Percentiles rank a stretch among this genome's conserved stretches.
Evolutionary conservation across 2,113 vertebrate genomes (phyloP).

Genomic region (Rhinopithecus roxellana): DNA sequence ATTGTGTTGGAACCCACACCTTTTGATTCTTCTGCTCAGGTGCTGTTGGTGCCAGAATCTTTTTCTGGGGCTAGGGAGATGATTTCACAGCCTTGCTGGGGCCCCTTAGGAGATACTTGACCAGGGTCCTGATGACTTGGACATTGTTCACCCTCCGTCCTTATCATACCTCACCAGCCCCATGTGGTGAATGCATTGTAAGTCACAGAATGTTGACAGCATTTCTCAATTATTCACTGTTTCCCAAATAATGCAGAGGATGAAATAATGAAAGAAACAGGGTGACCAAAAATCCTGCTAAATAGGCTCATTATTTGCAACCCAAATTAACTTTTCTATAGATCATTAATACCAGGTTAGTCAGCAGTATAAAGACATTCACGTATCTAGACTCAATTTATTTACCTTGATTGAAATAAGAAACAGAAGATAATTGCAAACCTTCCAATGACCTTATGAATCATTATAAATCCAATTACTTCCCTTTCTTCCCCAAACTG

Average conservation of each 20-base stretch:
- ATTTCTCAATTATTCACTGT: background rate
- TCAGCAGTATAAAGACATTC: background rate
- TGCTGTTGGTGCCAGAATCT: background rate
- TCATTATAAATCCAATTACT: background rate
- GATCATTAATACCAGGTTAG: background rate
- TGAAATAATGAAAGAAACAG: background rate
- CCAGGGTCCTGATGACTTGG: background rate
- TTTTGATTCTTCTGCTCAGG: background rate
- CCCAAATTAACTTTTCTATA: conserved; percentile 7
- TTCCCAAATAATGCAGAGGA: background rate
- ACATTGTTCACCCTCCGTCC: background rate
- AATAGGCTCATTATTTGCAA: conserved; percentile 23
- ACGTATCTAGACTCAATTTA: background rate
- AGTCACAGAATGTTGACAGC: background rate
- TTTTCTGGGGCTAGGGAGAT: background rate
- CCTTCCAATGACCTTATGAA: background rate
- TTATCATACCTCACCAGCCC: background rate
- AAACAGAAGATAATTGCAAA: background rate
- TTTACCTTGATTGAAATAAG: conserved; percentile 19
- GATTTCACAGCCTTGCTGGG: background rate
- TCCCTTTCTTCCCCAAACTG: background rate
- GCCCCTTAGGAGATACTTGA: background rate
- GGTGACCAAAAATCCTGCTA: background rate
- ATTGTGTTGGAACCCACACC: background rate
- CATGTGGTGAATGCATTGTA: background rate